Evolutionary conservation across 2,113 vertebrate species (phyloP).

Genomic region (Melanostigma gelatinosum): DNA sequence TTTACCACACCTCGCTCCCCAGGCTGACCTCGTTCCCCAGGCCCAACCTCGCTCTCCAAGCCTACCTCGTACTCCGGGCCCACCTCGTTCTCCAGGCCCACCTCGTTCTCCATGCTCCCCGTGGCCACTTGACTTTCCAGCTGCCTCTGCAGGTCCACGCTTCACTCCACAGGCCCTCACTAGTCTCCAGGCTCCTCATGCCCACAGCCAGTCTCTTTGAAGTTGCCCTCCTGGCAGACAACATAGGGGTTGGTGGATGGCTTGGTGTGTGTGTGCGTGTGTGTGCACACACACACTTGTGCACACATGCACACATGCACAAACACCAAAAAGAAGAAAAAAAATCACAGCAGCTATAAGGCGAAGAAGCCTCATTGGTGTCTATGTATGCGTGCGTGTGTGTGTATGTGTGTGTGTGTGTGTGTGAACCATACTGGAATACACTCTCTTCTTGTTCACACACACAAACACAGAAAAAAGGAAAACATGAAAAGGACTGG

Average conservation of each 20-base stretch:
- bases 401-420: constrained; percentile 30
- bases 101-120: constrained; percentile 65
- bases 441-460: constrained; percentile 61
- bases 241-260: constrained; percentile 66
- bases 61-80: constrained; percentile 37
- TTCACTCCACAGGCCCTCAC: constrained; percentile 51
- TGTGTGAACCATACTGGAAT: constrained; percentile 39
- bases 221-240: constrained; percentile 76
- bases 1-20: constrained; percentile 36
- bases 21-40: constrained; percentile 29
- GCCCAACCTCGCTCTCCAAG: constrained; percentile 30
- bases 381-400: constrained; percentile 3
- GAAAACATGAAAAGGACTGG: constrained; percentile 78
- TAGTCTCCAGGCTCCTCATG: constrained; percentile 75
- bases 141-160: constrained; percentile 58
- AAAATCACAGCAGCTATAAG: constrained; percentile 53
- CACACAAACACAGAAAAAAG: constrained; percentile 62
- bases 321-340: constrained; percentile 35
- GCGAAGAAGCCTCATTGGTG: constrained; percentile 46
- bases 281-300: constrained; percentile 31
- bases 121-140: constrained; percentile 64
- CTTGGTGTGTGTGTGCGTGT: constrained; percentile 38
- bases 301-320: constrained; percentile 27
- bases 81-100: constrained; percentile 42
- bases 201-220: constrained; percentile 80